These are phyloP conservation scores for Xestia ashworthii DNA, from an alignment of 2,888 invertebrate species.

Conservation along the genomic window DNA sequence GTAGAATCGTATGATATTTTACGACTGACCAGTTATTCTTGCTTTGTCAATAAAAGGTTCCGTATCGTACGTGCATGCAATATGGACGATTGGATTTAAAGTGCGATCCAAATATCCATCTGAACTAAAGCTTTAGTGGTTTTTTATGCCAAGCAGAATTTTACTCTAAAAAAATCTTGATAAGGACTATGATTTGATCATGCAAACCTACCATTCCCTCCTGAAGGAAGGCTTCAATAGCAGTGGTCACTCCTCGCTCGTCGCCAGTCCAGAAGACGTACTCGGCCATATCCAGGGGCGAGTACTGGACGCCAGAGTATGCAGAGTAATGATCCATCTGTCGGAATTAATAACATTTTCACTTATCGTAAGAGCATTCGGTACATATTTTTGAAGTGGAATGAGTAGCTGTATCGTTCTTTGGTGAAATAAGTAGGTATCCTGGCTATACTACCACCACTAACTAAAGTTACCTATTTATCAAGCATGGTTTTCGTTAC, in stretches of 20 bases:
- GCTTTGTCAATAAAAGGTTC: slow-evolving; percentile 6
- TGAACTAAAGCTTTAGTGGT: neutral
- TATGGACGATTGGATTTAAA: slow-evolving; percentile 20
- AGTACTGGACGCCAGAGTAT: slow-evolving; percentile 92
- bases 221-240: slow-evolving; percentile 94
- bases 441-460: neutral
- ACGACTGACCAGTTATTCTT: slow-evolving; percentile 4
- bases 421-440: neutral
- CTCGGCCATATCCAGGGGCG: slow-evolving; percentile 95
- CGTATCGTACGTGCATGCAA: neutral
- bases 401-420: neutral
- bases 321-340: slow-evolving; percentile 90
- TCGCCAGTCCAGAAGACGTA: slow-evolving; percentile 96
- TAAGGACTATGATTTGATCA: neutral
- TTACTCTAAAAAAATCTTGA: neutral
- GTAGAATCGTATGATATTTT: slow-evolving; percentile 24
- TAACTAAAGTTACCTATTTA: neutral
- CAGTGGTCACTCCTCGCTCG: slow-evolving; percentile 94
- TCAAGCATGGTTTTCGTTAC: neutral
- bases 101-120: neutral
- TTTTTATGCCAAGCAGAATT: neutral
- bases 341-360: neutral
- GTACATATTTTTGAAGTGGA: neutral
- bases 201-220: slow-evolving; percentile 92
- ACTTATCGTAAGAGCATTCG: neutral